Base-by-base conservation (phyloP, 2,888 invertebrate genomes). In the Tanytarsus gracilentus region DNA sequence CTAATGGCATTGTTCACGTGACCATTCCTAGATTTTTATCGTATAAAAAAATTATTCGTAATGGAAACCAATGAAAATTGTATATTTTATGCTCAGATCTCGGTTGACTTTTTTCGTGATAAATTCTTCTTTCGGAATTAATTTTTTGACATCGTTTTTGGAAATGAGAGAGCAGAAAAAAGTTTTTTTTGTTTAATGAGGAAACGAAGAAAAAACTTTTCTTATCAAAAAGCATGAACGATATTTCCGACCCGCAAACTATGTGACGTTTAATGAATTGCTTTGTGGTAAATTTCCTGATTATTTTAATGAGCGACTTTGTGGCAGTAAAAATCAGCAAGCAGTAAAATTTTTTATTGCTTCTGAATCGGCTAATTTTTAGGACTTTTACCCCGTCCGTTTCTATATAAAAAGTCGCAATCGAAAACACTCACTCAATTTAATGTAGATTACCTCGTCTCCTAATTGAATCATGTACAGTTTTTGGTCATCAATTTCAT, bases 1-100 rank as follows among this genome's bases (percentile, higher is more conserved):
- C 29, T 52, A 52, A 52, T 52, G 52, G 52, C 18, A 52, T 33
- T 52, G 52, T 52, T 52, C 52, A 52, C 52, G 52, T 52, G 52
- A n/a, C 52, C 16, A 29, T 52, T 18, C n/a, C 21, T 8, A 21
- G 52, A 52, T 52, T 33, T 16, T 30, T 21, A 52, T 52, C 52
- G 18, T 23, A 30, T 14, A 33, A 21, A 40, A 40, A 21, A 14
- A 40, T 40, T 40, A 40, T 52, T 21, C 33, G 52, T 30, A 33
- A 52, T 52, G 30, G 33, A 52, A 52, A 52, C 52, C 52, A 52
- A 52, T 21, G 18, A 40, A 40, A 40, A 40, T 40, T 40, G 18
- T 18, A 18, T 40, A 9, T 14, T 40, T 18, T 16, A n/a, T 40
- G 40, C 18, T 40, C n/a, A n/a, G n/a, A n/a, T n/a, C n/a, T 40